phyloP scores from a whole-genome alignment of 2,888 invertebrate genomes.

The Apamea sordens region DNA sequence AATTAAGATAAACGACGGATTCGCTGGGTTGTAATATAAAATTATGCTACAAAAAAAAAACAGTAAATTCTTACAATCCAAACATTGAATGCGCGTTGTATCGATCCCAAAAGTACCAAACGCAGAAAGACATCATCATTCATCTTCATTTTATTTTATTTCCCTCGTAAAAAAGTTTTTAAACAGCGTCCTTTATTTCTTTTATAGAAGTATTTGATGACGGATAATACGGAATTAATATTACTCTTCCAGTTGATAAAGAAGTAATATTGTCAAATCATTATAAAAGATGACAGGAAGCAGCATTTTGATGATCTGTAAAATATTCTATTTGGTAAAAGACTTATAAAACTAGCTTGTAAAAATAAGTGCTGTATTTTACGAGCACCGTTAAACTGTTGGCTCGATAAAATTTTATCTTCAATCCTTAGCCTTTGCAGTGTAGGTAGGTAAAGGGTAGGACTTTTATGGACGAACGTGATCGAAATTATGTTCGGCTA shows the following conservation, averaged over 20 bases:
- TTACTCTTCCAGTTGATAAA: neutral
- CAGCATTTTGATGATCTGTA: slow-evolving; percentile 71
- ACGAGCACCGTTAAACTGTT: slow-evolving; percentile 83
- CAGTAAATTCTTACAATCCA: neutral
- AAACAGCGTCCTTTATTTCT: slow-evolving; percentile 28
- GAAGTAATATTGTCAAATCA: slow-evolving; percentile 19
- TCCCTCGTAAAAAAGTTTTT: slow-evolving; percentile 44
- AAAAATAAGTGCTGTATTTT: slow-evolving; percentile 82
- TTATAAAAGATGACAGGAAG: slow-evolving; percentile 34
- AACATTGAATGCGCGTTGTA: neutral
- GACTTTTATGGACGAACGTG: slow-evolving; percentile 81
- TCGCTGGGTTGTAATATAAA: neutral
- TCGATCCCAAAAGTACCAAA: slow-evolving; percentile 6
- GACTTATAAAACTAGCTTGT: slow-evolving; percentile 80
- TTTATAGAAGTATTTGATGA: slow-evolving; percentile 33
- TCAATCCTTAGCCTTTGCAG: slow-evolving; percentile 76
- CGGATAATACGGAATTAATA: slow-evolving; percentile 5
- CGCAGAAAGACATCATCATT: slow-evolving; percentile 5
- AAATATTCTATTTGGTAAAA: slow-evolving; percentile 75
- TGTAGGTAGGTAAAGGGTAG: slow-evolving; percentile 68
- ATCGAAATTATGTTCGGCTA: slow-evolving; percentile 80
- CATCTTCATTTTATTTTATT: slow-evolving; percentile 31
- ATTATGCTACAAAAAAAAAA: neutral
- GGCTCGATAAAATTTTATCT: slow-evolving; percentile 85
- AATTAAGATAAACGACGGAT: neutral